Percentiles rank a stretch among this genome's conserved stretches.
Evolutionary conservation across 2,888 invertebrate species (phyloP).

Genomic region (Chrysotoxum bicinctum): DNA sequence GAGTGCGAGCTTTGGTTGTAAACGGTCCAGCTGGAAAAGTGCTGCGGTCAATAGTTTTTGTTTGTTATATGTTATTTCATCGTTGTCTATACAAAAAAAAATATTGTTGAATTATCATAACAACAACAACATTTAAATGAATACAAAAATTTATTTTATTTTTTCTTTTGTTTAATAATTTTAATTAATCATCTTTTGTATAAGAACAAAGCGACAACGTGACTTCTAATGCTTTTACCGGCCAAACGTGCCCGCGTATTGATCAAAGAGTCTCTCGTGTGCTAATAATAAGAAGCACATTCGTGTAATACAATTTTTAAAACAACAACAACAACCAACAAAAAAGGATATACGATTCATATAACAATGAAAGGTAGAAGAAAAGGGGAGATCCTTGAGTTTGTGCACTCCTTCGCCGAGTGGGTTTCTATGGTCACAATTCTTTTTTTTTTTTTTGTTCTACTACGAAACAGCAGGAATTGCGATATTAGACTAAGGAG

Average conservation of each 20-base stretch:
- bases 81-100: conserved; percentile 19
- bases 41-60: conserved; percentile 69
- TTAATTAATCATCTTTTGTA: conserved; percentile 16
- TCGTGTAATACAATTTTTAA: conserved; percentile 5
- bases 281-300: neutral
- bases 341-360: conserved; percentile 62
- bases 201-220: conserved; percentile 58
- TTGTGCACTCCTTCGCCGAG: conserved; percentile 24
- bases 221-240: conserved; percentile 51
- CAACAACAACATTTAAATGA: neutral
- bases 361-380: conserved; percentile 62
- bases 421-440: conserved; percentile 51
- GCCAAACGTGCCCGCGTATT: conserved; percentile 60
- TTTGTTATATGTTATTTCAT: conserved; percentile 64
- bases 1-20: conserved; percentile 81
- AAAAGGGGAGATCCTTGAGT: conserved; percentile 47
- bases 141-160: neutral
- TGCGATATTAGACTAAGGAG: conserved; percentile 45
- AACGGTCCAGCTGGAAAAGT: conserved; percentile 80
- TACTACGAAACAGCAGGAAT: conserved; percentile 43
- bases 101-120: conserved; percentile 32
- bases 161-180: conserved; percentile 12
- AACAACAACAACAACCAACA: neutral
- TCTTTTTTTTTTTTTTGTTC: neutral
- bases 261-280: conserved; percentile 40